phyloP scores from a whole-genome alignment of 2,888 invertebrate genomes.

The Cynaeus angustus region DNA sequence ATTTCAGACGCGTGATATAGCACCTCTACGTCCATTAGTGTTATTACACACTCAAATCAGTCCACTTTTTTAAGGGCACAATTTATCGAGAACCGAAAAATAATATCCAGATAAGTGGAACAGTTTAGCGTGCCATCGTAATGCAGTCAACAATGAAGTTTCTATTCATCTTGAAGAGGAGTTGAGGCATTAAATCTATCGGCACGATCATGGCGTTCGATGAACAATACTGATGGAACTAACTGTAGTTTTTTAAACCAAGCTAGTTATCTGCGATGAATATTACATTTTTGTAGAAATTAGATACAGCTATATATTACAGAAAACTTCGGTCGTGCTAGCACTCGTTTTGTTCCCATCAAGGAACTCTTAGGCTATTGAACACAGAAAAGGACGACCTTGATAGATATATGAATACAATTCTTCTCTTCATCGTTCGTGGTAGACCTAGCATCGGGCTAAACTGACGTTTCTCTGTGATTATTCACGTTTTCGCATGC shows the following conservation, averaged over 20 bases:
- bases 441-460: conserved; percentile 5
- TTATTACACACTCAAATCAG: neutral
- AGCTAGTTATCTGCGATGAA: conserved; percentile 3
- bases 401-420: too few relatives aligned
- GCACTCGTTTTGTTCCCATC: too few relatives aligned
- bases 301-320: neutral
- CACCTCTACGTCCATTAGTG: conserved; percentile 5
- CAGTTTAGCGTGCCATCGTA: conserved; percentile 1
- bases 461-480: conserved; percentile 25
- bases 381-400: too few relatives aligned
- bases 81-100: neutral
- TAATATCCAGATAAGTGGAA: neutral
- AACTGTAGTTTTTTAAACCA: neutral
- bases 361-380: too few relatives aligned
- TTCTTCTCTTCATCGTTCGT: neutral
- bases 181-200: conserved; percentile 16
- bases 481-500: conserved; percentile 16
- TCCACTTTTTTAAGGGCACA: neutral
- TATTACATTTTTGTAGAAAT: conserved; percentile 2
- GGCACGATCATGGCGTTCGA: conserved; percentile 3
- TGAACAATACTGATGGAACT: neutral
- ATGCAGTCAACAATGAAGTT: conserved; percentile 1
- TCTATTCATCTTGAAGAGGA: neutral
- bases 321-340: neutral
- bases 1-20: conserved; percentile 20